Base-by-base conservation (phyloP, 2,113 vertebrate genomes). In the Pelecanus crispus region DNA sequence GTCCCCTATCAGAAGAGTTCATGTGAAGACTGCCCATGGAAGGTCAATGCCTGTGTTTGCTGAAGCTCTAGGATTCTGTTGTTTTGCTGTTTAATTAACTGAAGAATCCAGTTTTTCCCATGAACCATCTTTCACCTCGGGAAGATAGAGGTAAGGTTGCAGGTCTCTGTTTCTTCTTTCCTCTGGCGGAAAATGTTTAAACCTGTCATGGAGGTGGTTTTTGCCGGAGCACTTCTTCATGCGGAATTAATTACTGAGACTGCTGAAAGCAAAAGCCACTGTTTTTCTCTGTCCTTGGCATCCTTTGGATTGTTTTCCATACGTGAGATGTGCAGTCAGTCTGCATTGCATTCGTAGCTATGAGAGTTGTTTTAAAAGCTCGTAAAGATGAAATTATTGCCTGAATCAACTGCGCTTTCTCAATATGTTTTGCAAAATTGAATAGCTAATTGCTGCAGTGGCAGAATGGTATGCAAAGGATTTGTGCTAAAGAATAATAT, bases 71-170 rank as follows among this genome's bases (percentile, higher is more conserved):
- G 87, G 86, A 96, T 91, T 65, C 66, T 24, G 36, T 38, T 44
- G n/a, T 13, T 88, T 44, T 36, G 58, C 91, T 86, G n/a, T 77
- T 85, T 61, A 58, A 93, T 79, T 75, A 65, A 63, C 92, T 53
- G 88, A 88, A 65, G 92, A 90, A n/a, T 66, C 85, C 81, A 42
- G 24, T 59, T 89, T 89, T 91, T 85, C 89, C 91, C 94, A 97
- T 96, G 95, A 96, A 77, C 83, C 85, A 96, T 86, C 94, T 88
- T 88, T 92, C 93, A 92, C 77, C 88, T 94, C 68, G 19, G 86
- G 73, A 83, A 80, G 75, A 34, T 10, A 96, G 95, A 96, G 96
- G 96, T 97, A 95, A 95, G 94, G 68, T 70, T 52, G 15, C 32
- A 40, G 26, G 17, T 61, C 70, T 81, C 58, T 56, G 21, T 44